Evolutionary conservation across 2,888 invertebrate species (phyloP).

Genomic region (Lycophotia porphyrea): DNA sequence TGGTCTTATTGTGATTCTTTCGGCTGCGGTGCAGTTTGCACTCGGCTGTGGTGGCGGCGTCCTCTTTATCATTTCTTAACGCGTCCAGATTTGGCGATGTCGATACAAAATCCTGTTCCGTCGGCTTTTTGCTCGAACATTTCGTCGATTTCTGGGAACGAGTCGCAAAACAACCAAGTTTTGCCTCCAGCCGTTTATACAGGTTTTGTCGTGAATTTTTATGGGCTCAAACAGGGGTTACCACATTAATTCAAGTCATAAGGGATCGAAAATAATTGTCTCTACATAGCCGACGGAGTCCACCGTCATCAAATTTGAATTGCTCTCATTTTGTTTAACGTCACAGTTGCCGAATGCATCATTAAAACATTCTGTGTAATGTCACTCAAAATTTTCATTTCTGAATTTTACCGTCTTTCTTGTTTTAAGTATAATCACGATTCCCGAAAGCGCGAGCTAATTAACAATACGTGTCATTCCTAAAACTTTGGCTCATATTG

Average conservation of each 20-base stretch:
- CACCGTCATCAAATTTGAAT: slow-evolving; percentile 55
- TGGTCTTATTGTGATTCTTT: slow-evolving; percentile 75
- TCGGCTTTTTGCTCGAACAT: slow-evolving; percentile 86
- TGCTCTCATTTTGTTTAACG: slow-evolving; percentile 45
- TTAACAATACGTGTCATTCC: slow-evolving; percentile 77
- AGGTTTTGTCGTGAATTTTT: slow-evolving; percentile 89
- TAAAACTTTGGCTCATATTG: slow-evolving; percentile 76
- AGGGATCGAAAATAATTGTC: slow-evolving; percentile 76
- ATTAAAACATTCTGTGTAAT: slow-evolving; percentile 43
- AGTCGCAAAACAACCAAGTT: slow-evolving; percentile 84
- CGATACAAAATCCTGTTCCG: slow-evolving; percentile 89
- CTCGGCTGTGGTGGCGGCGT: slow-evolving; percentile 79
- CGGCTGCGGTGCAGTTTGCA: slow-evolving; percentile 71
- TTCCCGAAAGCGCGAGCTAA: slow-evolving; percentile 65
- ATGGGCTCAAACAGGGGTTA: slow-evolving; percentile 82
- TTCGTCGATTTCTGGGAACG: slow-evolving; percentile 89
- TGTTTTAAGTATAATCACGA: slow-evolving; percentile 54
- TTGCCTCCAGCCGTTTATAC: slow-evolving; percentile 88
- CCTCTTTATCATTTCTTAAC: slow-evolving; percentile 89
- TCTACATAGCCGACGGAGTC: slow-evolving; percentile 57
- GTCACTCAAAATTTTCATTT: slow-evolving; percentile 32
- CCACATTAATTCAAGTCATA: slow-evolving; percentile 80
- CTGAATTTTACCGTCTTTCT: slow-evolving; percentile 42
- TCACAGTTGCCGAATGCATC: slow-evolving; percentile 30
- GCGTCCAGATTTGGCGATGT: slow-evolving; percentile 89